phyloP scores from a whole-genome alignment of 1,140 invertebrate genomes.

The Schmidtea mediterranea region DNA sequence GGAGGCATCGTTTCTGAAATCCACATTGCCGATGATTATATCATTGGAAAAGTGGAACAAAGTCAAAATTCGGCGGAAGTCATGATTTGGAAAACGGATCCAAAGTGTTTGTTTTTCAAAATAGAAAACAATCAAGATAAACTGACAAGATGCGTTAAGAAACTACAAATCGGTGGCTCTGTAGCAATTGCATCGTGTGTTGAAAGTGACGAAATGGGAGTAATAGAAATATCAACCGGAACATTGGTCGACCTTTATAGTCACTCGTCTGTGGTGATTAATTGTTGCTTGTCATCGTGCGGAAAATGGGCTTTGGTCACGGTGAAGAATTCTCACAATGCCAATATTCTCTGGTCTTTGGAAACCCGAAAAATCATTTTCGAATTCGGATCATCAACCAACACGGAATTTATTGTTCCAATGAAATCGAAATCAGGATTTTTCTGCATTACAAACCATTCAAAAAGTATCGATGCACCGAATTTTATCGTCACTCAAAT shows the following conservation, averaged over 20 bases:
- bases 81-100: conserved; percentile 18
- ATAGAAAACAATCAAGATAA: conserved; percentile 12
- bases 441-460: no score
- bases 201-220: conserved; percentile 20
- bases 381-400: conserved; percentile 16
- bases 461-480: no score
- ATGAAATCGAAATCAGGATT: no score
- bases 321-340: conserved; percentile 11
- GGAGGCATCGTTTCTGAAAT: conserved; percentile 15
- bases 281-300: conserved; percentile 16
- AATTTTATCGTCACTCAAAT: no score
- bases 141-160: not conserved
- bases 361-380: conserved; percentile 13
- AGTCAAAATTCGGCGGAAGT: conserved; percentile 11
- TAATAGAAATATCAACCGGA: conserved; percentile 20
- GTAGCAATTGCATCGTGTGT: conserved; percentile 14
- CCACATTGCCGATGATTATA: conserved; percentile 10
- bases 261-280: conserved; percentile 15
- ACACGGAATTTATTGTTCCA: conserved; percentile 1
- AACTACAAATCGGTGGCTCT: not conserved
- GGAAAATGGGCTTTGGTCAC: conserved; percentile 16
- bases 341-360: conserved; percentile 19
- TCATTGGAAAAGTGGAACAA: conserved; percentile 15
- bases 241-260: conserved; percentile 20
- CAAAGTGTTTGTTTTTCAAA: not conserved